Conservation (phyloP, 2,113 vertebrate species). For the Semnornis frantzii region DNA sequence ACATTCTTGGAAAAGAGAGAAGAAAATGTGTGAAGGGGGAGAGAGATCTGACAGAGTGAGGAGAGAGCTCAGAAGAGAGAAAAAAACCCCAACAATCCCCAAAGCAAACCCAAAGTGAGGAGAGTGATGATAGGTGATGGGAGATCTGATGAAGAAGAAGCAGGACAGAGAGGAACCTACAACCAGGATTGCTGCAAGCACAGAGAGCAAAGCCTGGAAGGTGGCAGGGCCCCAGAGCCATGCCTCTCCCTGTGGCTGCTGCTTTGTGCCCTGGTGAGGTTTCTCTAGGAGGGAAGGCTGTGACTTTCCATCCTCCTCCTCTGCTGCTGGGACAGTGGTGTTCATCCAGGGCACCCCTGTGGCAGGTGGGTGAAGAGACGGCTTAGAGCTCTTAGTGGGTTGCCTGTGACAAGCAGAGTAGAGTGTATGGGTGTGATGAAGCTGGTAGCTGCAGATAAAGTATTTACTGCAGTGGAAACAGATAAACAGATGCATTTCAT, state of each 20-base stretch:
- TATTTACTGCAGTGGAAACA: slow-evolving; percentile 17
- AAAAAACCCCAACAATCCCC: rapidly evolving
- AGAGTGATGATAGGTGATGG: neutral
- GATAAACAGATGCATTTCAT: slow-evolving; percentile 20
- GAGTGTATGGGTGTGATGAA: neutral
- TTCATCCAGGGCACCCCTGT: rapidly evolving
- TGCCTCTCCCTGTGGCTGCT: neutral
- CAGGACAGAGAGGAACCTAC: neutral
- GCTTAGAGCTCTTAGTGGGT: neutral
- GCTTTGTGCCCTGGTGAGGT: neutral
- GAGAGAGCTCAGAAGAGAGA: neutral
- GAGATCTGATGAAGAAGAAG: neutral
- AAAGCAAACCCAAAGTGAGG: too few species aligned
- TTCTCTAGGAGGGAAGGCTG: neutral
- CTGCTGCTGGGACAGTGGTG: neutral
- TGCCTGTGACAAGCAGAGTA: neutral
- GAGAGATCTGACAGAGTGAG: neutral
- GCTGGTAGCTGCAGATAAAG: slow-evolving; percentile 17
- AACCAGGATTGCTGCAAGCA: too few species aligned
- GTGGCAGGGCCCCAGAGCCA: neutral
- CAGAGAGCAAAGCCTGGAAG: neutral
- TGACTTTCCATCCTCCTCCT: neutral
- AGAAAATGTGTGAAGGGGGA: neutral
- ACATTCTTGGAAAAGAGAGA: neutral
- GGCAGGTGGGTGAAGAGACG: neutral